phyloP scores from a whole-genome alignment of 2,797 vertebrate genomes.

The Hippocampus kuda region DNA sequence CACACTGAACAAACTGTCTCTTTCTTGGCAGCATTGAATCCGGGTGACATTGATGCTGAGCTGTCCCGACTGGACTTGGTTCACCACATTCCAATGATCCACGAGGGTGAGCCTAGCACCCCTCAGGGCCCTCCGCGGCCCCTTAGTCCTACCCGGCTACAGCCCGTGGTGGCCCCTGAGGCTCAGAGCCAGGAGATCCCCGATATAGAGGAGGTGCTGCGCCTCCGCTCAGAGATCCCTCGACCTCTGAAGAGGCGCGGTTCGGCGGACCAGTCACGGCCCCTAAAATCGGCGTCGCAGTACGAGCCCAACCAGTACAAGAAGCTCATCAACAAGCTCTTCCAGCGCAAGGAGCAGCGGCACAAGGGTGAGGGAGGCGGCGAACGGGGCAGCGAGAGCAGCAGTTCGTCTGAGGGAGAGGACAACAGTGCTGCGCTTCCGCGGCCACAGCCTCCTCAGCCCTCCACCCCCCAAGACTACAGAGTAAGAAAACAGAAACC shows the following conservation, averaged over 20 bases:
- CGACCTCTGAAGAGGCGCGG: conserved; percentile 79
- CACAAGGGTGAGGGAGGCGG: conserved; percentile 23
- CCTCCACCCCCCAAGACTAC: conserved; percentile 25
- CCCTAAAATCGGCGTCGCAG: conserved; percentile 41
- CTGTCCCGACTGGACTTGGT: conserved; percentile 47
- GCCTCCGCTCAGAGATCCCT: conserved; percentile 78
- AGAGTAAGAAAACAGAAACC: conserved; percentile 34
- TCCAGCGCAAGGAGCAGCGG: conserved; percentile 48
- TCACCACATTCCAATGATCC: conserved; percentile 17
- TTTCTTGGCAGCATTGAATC: conserved; percentile 46
- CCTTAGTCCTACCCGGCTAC: conserved; percentile 81
- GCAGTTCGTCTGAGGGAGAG: conserved; percentile 63
- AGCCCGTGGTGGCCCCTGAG: conserved; percentile 76
- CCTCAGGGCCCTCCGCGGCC: conserved; percentile 61
- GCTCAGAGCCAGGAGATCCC: conserved; percentile 64
- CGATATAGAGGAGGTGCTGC: conserved; percentile 64
- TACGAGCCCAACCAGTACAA: conserved; percentile 78
- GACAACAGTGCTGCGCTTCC: conserved; percentile 27
- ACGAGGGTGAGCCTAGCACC: conserved; percentile 6
- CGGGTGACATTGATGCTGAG: conserved; percentile 63
- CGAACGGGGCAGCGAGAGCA: conserved; percentile 41
- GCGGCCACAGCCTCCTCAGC: conserved; percentile 1
- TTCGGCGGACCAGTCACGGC: conserved; percentile 68
- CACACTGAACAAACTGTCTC: not conserved
- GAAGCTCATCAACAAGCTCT: conserved; percentile 77